These are phyloP conservation scores for Kuschelorhynchus macadamiae DNA, from an alignment of 2,888 invertebrate genomes.

Conservation along the genomic window DNA sequence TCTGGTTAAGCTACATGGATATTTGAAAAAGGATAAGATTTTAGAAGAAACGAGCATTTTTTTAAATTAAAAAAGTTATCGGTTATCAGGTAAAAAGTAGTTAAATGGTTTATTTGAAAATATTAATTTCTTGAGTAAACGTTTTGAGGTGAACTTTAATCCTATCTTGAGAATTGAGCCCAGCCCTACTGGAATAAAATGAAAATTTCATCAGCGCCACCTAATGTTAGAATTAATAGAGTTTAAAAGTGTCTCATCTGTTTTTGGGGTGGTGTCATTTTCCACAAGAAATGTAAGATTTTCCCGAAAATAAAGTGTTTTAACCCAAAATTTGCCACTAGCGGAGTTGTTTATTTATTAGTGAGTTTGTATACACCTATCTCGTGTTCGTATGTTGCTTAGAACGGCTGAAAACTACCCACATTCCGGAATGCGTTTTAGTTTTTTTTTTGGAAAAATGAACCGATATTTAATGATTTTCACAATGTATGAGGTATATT, in stretches of 20 bases:
- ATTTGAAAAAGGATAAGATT: no score
- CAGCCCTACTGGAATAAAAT: no score
- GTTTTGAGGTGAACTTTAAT: no score
- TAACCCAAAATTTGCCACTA: slow-evolving; percentile 19
- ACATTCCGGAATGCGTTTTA: slow-evolving; percentile 54
- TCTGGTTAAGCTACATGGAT: no score
- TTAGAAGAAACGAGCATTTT: no score
- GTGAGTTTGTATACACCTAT: slow-evolving; percentile 13
- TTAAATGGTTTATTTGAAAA: no score
- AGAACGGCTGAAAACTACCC: slow-evolving; percentile 15
- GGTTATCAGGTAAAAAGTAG: no score
- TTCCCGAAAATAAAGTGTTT: slow-evolving; percentile 56
- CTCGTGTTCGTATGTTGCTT: slow-evolving; percentile 14
- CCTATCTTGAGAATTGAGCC: no score
- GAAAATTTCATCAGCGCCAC: slow-evolving; percentile 41
- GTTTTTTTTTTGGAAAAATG: slow-evolving; percentile 47
- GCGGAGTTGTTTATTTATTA: slow-evolving; percentile 13
- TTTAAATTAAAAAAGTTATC: no score
- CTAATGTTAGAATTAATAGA: slow-evolving; percentile 35
- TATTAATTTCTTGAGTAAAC: no score
- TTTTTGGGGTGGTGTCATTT: slow-evolving; percentile 67
- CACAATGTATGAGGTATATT: slow-evolving; percentile 32
- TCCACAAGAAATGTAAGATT: slow-evolving; percentile 66
- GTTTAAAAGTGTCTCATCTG: slow-evolving; percentile 48
- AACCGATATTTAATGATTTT: slow-evolving; percentile 34